These are phyloP conservation scores for Cyclophora albipunctata DNA, from an alignment of 2,888 invertebrate species.

Conservation along the genomic window DNA sequence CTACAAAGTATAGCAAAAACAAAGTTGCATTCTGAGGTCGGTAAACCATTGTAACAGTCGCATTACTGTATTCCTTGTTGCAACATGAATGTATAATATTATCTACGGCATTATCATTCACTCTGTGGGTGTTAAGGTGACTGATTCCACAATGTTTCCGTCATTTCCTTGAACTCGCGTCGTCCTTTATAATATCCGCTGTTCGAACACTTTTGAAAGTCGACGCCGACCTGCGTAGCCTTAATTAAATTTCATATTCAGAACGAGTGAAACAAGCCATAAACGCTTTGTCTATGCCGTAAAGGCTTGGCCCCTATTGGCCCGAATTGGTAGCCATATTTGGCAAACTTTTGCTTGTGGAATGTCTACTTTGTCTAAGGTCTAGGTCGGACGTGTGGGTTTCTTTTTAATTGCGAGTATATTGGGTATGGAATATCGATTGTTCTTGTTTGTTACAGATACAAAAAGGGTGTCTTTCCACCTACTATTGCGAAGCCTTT, in stretches of 20 bases:
- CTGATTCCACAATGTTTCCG: constrained; percentile 1
- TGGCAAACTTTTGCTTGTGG: constrained; percentile 1
- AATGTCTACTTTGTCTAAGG: constrained; percentile 10
- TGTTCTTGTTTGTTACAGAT: too few relatives aligned
- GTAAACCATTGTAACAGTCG: too few relatives aligned
- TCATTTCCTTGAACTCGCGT: constrained; percentile 14
- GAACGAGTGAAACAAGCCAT: constrained; percentile 15
- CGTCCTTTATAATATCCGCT: constrained; percentile 11
- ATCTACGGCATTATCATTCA: too few relatives aligned
- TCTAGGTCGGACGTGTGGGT: constrained; percentile 20
- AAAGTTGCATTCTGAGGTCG: too few relatives aligned
- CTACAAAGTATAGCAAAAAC: too few relatives aligned
- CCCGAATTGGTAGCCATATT: constrained; percentile 14
- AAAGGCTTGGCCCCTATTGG: constrained; percentile 6
- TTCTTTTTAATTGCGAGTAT: too few relatives aligned
- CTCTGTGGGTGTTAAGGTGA: too few relatives aligned
- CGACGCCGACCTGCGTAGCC: constrained; percentile 1
- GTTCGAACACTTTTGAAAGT: constrained; percentile 15
- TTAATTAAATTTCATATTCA: constrained; percentile 21
- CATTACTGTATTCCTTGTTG: too few relatives aligned
- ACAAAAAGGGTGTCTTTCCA: too few relatives aligned
- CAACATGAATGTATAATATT: too few relatives aligned
- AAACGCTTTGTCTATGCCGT: constrained; percentile 14
- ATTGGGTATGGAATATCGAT: too few relatives aligned
- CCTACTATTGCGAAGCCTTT: too few relatives aligned